Evolutionary conservation across 2,113 vertebrate genomes (phyloP).

Genomic region (Bucco capensis): DNA sequence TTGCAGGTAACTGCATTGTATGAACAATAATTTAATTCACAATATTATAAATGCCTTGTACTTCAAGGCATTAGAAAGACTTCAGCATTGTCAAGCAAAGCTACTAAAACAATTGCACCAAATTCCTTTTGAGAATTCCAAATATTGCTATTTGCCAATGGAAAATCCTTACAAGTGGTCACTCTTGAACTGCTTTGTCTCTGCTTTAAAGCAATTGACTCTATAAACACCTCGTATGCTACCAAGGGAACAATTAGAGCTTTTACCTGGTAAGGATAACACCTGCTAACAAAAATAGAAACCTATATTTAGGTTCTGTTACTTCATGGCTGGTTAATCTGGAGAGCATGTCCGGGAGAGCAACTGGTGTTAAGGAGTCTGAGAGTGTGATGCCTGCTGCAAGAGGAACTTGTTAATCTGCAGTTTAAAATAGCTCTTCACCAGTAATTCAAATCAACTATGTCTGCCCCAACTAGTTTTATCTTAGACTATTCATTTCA

Average conservation of each 20-base stretch:
- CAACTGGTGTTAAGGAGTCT: slow-evolving; percentile 66
- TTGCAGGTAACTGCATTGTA: background rate
- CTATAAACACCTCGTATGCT: background rate
- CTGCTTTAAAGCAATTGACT: background rate
- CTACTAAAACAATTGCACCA: background rate
- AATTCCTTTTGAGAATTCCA: background rate
- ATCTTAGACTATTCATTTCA: background rate
- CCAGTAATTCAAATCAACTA: slow-evolving; percentile 31
- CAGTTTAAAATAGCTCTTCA: slow-evolving; percentile 66
- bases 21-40: background rate
- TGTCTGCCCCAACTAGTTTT: slow-evolving; percentile 20
- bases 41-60: background rate
- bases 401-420: slow-evolving; percentile 54
- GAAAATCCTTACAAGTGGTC: background rate
- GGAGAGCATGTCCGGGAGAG: slow-evolving; percentile 43
- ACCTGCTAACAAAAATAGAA: slow-evolving; percentile 52
- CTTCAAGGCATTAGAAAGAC: background rate
- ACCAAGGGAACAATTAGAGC: background rate
- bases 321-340: slow-evolving; percentile 60
- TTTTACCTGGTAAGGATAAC: slow-evolving; percentile 46
- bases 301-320: slow-evolving; percentile 53
- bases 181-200: background rate
- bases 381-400: slow-evolving; percentile 38
- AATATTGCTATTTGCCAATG: background rate
- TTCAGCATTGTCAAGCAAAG: background rate